phyloP scores from a whole-genome alignment of 2,888 invertebrate species.

The Unio delphinus region DNA sequence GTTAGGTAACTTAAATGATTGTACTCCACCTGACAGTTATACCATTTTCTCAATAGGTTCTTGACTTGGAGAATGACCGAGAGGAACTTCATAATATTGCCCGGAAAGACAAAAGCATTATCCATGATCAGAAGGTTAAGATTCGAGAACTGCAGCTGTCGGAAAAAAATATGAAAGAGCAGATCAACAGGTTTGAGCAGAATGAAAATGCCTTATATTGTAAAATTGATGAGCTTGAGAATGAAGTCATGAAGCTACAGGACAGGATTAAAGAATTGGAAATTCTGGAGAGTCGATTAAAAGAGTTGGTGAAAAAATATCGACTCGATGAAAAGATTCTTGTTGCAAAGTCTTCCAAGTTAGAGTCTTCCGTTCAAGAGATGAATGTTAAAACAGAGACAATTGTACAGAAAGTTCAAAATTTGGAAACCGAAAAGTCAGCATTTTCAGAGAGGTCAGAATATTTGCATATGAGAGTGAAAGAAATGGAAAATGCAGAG shows the following conservation, averaged over 20 bases:
- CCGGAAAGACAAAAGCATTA: constrained; percentile 63
- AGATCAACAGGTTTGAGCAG: constrained; percentile 49
- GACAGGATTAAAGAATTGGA: constrained; percentile 55
- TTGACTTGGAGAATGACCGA: constrained; percentile 63
- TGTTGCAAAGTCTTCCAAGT: constrained; percentile 51
- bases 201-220: constrained; percentile 53
- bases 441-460: constrained; percentile 54
- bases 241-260: constrained; percentile 45
- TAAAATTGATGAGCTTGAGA: constrained; percentile 55
- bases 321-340: constrained; percentile 59
- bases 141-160: constrained; percentile 58
- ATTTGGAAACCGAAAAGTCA: constrained; percentile 59
- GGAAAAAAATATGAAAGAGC: constrained; percentile 61
- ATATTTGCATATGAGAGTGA: constrained; percentile 50
- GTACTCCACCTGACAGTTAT: too few relatives aligned
- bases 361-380: constrained; percentile 60
- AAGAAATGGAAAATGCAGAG: constrained; percentile 57
- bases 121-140: constrained; percentile 66
- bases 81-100: constrained; percentile 66
- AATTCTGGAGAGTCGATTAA: constrained; percentile 52
- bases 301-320: constrained; percentile 55
- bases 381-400: constrained; percentile 57
- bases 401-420: constrained; percentile 55
- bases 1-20: too few relatives aligned
- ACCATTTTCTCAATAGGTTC: constrained; percentile 41